Evolutionary conservation across 2,888 invertebrate species (phyloP), one percentile per base, ranked within the genome.

Genomic region (Harpalus rufipes): DNA sequence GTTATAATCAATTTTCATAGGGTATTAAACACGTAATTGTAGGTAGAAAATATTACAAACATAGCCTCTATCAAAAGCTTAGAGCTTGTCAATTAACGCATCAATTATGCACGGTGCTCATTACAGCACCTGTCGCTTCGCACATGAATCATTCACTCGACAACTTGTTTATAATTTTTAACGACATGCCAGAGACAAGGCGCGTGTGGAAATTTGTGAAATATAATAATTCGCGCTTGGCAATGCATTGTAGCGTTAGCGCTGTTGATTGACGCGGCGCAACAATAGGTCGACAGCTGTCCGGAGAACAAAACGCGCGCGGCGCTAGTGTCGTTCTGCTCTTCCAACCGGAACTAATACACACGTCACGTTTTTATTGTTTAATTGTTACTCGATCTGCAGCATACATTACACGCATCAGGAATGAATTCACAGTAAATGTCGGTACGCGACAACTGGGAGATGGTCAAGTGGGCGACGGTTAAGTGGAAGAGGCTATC

Each of bases 211-310:
- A 59, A 59, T 59, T 32, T 32, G 7, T 7, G 59, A 59, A 59
- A 16, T 18, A 59, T 18, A 59, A 16, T 18, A 16, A 18, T 59
- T 7, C 59, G 59, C 59, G 59, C 59, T 59, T 5, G 10, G 63
- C 21, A 63, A 21, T 21, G 63, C 18, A 63, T 63, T 18, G 21
- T 25, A 6, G 21, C 25, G 63, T 21, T 16, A 39, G 14, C n/a
- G 14, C 39, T 59, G 44, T 74, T 86, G 86, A 86, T 86, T 86
- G 86, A 86, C 86, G 86, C 79, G 83, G 51, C 72, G 85, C 80
- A 85, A 86, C 86, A 86, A 86, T 86, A 86, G 85, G 84, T 80
- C 85, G 85, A 85, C 86, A 86, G 85, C 85, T 86, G 85, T 86
- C 85, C 81, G 44, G 74, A 51, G 41, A 58, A 81, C 84, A 84